These are phyloP conservation scores for Agrotis puta DNA, from an alignment of 2,888 invertebrate species.

Conservation along the genomic window DNA sequence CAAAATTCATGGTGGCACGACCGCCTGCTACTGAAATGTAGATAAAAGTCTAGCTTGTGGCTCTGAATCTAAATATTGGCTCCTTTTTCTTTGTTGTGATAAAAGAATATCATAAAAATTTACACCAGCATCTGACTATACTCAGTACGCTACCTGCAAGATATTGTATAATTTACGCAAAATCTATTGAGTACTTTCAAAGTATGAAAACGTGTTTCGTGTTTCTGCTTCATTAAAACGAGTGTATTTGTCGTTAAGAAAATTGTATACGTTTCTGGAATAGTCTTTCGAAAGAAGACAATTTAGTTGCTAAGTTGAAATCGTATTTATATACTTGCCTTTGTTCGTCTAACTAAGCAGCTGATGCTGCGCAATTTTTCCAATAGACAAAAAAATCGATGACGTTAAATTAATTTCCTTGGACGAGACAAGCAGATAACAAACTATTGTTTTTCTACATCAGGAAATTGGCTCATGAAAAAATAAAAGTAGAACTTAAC, in stretches of 20 bases:
- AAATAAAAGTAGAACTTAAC: conserved; percentile 9
- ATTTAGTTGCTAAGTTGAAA: conserved; percentile 24
- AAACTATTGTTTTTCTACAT: conserved; percentile 25
- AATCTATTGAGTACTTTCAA: conserved; percentile 41
- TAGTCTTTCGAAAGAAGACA: conserved; percentile 14
- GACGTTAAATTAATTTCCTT: conserved; percentile 25
- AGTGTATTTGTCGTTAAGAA: conserved; percentile 26
- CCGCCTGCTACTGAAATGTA: conserved; percentile 48
- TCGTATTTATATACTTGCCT: conserved; percentile 25
- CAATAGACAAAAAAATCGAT: conserved; percentile 7
- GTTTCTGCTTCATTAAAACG: conserved; percentile 38
- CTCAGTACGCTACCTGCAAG: conserved; percentile 33
- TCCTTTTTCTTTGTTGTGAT: conserved; percentile 50
- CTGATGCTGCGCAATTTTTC: conserved; percentile 4
- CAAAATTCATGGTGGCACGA: conserved; percentile 61
- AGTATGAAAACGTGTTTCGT: conserved; percentile 18
- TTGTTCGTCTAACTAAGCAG: conserved; percentile 1
- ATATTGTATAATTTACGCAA: conserved; percentile 39
- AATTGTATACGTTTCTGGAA: conserved; percentile 13
- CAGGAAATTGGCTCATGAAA: conserved; percentile 49
- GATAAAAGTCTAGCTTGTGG: conserved; percentile 51
- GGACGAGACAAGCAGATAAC: conserved; percentile 15
- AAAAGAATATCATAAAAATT: conserved; percentile 50
- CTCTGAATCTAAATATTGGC: conserved; percentile 58
- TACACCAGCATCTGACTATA: conserved; percentile 35